Evolutionary conservation across 2,113 vertebrate species (phyloP).

Genomic region (Archilochus colubris): DNA sequence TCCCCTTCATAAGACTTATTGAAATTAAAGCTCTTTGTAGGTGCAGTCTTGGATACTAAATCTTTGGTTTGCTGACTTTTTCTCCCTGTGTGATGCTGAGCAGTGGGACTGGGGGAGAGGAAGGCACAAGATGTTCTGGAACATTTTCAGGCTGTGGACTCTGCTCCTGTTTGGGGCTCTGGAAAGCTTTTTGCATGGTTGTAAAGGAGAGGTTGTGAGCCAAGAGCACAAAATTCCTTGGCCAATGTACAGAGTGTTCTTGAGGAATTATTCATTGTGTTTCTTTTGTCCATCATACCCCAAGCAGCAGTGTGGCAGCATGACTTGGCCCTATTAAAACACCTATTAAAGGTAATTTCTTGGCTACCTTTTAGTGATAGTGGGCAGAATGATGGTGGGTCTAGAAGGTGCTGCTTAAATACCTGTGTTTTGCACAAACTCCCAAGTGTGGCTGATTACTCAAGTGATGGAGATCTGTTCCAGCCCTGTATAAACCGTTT

Average conservation of each 20-base stretch:
- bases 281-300: neutral
- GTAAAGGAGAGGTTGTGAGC: neutral
- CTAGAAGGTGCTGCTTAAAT: constrained; percentile 52
- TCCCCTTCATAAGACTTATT: neutral
- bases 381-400: constrained; percentile 32
- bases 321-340: neutral
- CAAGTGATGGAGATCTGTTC: constrained; percentile 6
- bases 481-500: neutral
- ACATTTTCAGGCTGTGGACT: neutral
- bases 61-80: neutral
- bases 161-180: neutral
- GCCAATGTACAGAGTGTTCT: neutral
- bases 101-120: neutral
- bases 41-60: neutral
- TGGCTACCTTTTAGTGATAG: neutral
- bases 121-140: neutral
- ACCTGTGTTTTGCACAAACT: neutral
- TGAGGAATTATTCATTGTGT: neutral
- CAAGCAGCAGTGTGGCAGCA: neutral
- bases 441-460: neutral
- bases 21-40: neutral
- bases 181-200: neutral
- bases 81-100: rapidly evolving
- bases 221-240: neutral
- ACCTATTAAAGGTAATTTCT: neutral